Conservation (phyloP, 2,888 invertebrate species). For the Pachycephus smyrnensis region DNA sequence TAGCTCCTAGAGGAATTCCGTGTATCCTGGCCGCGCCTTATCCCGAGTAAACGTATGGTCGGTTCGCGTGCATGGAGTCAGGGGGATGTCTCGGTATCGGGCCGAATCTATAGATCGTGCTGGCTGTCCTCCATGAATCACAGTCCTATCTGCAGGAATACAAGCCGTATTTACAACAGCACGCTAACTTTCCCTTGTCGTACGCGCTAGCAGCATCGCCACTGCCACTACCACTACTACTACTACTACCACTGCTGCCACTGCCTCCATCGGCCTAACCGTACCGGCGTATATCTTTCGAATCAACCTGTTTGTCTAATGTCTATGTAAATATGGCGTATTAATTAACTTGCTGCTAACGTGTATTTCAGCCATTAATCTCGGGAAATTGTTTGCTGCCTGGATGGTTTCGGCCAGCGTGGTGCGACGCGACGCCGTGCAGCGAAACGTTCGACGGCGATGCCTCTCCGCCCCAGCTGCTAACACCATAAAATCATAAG, state of each 20-base stretch:
- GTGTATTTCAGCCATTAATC: conserved; percentile 56
- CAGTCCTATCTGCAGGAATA: conserved; percentile 59
- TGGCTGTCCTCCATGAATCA: conserved; percentile 62
- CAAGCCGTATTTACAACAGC: conserved; percentile 57
- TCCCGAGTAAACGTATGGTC: conserved; percentile 58
- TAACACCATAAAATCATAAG: too few relatives aligned
- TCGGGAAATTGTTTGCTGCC: conserved; percentile 46
- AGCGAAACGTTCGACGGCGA: too few relatives aligned
- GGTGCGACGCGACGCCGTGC: too few relatives aligned
- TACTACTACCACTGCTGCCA: conserved; percentile 2
- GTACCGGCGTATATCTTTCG: conserved; percentile 53
- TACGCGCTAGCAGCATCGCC: neutral
- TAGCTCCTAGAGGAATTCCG: conserved; percentile 3
- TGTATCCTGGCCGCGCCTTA: conserved; percentile 1
- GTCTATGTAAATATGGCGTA: conserved; percentile 65
- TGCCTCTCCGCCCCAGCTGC: too few relatives aligned
- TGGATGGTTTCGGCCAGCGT: conserved; percentile 3
- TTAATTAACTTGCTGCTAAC: conserved; percentile 61
- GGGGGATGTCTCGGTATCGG: conserved; percentile 56
- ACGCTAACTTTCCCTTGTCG: conserved; percentile 51
- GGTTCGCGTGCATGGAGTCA: conserved; percentile 56
- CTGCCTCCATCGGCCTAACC: conserved; percentile 6
- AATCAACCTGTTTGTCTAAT: conserved; percentile 65
- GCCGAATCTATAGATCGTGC: conserved; percentile 60
- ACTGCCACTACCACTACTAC: neutral